These are phyloP conservation scores for Meandrina meandrites DNA, from an alignment of 92 coral and sea anemone species.

Conservation along the genomic window DNA sequence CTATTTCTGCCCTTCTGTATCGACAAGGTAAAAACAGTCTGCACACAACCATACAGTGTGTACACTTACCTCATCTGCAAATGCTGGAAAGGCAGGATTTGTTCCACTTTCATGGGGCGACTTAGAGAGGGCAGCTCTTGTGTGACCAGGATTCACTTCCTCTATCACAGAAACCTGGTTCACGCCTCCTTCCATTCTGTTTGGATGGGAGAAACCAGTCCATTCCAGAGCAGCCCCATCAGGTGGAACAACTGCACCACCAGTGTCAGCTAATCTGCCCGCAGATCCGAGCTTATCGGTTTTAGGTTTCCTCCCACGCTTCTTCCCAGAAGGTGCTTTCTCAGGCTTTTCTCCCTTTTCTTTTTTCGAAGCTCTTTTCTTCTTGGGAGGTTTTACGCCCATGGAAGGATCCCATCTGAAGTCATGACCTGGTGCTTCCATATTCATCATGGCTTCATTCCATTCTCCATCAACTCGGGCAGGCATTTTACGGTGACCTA, in stretches of 20 bases:
- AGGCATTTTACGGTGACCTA: conserved; percentile 32
- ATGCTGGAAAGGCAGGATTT: conserved; percentile 25
- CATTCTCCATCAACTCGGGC: conserved; percentile 48
- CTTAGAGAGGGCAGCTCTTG: conserved; percentile 13
- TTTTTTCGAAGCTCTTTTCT: conserved; percentile 75
- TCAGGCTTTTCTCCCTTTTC: conserved; percentile 91
- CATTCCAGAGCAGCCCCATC: conserved; percentile 31
- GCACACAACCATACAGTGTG: neutral
- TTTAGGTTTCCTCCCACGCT: conserved; percentile 94
- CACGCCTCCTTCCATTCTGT: conserved; percentile 6
- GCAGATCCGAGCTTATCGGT: conserved; percentile 97
- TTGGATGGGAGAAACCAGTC: conserved; percentile 33
- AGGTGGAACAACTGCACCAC: conserved; percentile 29
- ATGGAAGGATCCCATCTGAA: conserved; percentile 58
- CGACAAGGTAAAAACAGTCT: neutral
- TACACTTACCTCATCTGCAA: conserved; percentile 26
- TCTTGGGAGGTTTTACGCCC: conserved; percentile 79
- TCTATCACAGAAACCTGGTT: conserved; percentile 24
- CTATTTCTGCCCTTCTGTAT: neutral
- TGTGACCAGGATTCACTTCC: conserved; percentile 16
- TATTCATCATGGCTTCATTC: conserved; percentile 37
- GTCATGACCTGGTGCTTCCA: conserved; percentile 52
- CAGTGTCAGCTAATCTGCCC: conserved; percentile 82
- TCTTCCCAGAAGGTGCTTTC: conserved; percentile 72
- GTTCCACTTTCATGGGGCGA: conserved; percentile 31